A percentile compares a stretch with the other conserved stretches of the same genome.
These are phyloP conservation scores for Harpagoxenus sublaevis DNA, from an alignment of 2,888 invertebrate species.

Conservation along the genomic window DNA sequence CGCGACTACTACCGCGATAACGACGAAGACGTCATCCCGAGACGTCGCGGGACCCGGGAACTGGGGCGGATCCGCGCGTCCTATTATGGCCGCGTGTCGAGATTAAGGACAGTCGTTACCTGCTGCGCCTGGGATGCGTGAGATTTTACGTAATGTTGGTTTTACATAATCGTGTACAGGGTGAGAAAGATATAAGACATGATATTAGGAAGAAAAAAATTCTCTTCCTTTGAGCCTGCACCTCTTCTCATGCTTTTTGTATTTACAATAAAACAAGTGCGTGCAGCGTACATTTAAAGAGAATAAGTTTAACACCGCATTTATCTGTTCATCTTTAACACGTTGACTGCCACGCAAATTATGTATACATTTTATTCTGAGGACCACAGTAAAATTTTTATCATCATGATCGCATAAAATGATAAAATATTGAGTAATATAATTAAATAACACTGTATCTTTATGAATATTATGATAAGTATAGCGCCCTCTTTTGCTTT, in stretches of 20 bases:
- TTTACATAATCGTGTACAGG: not conserved
- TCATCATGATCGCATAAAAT: too few relatives aligned
- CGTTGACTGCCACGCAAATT: too few relatives aligned
- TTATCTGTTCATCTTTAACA: not conserved
- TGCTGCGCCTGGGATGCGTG: conserved; percentile 33
- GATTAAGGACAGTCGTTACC: conserved; percentile 44
- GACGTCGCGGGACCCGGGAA: conserved; percentile 10
- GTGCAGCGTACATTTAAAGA: not conserved
- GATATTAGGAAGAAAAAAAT: not conserved
- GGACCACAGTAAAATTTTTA: too few relatives aligned
- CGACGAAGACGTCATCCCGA: not conserved
- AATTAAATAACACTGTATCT: too few relatives aligned
- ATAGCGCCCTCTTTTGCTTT: too few relatives aligned
- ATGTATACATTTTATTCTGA: too few relatives aligned
- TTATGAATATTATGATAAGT: too few relatives aligned
- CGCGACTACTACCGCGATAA: conserved; percentile 1
- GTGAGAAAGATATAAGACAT: not conserved
- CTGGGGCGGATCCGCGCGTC: conserved; percentile 40
- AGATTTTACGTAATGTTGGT: conserved; percentile 34
- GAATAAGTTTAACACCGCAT: not conserved
- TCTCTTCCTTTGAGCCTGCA: not conserved
- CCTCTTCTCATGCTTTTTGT: not conserved
- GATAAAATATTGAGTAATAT: too few relatives aligned
- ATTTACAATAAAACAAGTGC: not conserved
- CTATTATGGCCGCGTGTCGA: conserved; percentile 13